Base-by-base conservation (phyloP, 2,888 invertebrate species). In the Zeuzera pyrina region DNA sequence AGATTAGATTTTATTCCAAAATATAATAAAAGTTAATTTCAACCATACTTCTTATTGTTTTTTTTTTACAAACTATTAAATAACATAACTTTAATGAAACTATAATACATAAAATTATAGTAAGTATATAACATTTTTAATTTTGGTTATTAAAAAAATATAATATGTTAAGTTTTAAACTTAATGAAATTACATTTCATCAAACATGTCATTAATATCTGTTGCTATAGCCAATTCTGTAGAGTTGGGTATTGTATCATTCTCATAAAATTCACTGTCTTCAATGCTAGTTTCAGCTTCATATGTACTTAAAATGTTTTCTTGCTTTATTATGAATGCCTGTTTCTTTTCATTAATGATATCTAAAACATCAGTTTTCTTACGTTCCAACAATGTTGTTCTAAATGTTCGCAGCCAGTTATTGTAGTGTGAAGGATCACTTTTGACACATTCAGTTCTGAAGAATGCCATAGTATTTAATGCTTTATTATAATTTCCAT, bases 141-240 rank as follows among this genome's bases (percentile, higher is more conserved):
- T 14, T 2, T 12, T 27, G 11, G 19, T 28, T 16, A 22, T 25
- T 14, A 1, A 12, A 26, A 15, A 3, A 23, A n/a, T n/a, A 5
- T 19, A 5, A 19, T 8, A 5, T 6, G 6, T 19, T 5, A 19
- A 19, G 8, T n/a, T n/a, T 14, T n/a, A n/a, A n/a, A n/a, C n/a
- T n/a, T n/a, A n/a, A 22, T 19, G 19, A 22, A 22, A 27, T 58
- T 60, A 77, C 57, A 76, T 72, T 38, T 76, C 71, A 63, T 78
- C 78, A 67, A 83, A 84, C 41, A 83, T 61, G 39, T 76, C 65
- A 49, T 79, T 65, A 8, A 76, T 57, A 46, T 78, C 77, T 8
- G 74, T 53, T 39, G 52, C 57, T 26, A 81, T 63, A 8, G 58
- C 60, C 4, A 79, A 44, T 33, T 74, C 69, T 12, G 66, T 66